phyloP scores from a whole-genome alignment of 2,113 vertebrate genomes.

The Indicator maculatus region DNA sequence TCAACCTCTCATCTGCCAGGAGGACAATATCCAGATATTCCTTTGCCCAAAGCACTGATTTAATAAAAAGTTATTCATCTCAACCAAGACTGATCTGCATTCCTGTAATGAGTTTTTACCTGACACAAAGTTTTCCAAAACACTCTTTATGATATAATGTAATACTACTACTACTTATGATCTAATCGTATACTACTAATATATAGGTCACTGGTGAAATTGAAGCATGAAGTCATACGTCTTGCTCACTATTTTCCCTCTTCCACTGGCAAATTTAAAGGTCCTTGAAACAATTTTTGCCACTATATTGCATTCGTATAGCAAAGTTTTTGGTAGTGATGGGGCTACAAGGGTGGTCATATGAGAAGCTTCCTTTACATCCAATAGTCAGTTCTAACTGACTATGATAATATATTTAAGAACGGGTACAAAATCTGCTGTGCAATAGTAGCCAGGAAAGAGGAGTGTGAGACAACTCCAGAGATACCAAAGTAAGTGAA shows the following conservation, averaged over 20 bases:
- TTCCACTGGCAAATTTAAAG: neutral
- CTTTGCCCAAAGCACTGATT: neutral
- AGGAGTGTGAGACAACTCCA: neutral
- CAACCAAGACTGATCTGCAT: neutral
- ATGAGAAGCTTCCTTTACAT: neutral
- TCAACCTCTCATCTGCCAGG: neutral
- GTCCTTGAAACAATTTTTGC: neutral
- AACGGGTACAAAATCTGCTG: neutral
- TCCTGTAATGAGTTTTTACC: neutral
- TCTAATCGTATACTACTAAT: neutral
- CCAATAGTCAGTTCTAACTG: fast-evolving
- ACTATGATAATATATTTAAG: neutral
- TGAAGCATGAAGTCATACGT: neutral
- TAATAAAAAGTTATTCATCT: neutral
- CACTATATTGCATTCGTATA: neutral
- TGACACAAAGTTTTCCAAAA: neutral
- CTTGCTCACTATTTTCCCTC: neutral
- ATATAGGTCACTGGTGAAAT: neutral
- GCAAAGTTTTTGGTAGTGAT: neutral
- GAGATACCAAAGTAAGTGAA: no score
- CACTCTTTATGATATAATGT: neutral
- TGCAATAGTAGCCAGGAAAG: neutral
- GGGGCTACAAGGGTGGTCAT: no score
- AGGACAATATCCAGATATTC: neutral
- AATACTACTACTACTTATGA: no score